phyloP scores from a whole-genome alignment of 1,140 invertebrate species.

The Chymomyza costata region DNA sequence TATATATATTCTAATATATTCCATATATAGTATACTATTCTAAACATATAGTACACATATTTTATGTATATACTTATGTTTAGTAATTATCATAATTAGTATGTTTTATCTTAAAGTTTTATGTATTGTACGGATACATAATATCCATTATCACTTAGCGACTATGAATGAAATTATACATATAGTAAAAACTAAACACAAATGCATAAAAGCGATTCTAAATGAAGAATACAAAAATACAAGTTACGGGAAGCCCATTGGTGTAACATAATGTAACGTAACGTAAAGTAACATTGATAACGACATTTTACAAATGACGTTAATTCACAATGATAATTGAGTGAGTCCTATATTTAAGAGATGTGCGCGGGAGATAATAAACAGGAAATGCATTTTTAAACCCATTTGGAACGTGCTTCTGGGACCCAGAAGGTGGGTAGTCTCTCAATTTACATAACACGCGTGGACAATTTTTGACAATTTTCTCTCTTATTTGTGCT shows the following conservation, averaged over 20 bases:
- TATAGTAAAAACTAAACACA: constrained; percentile 35
- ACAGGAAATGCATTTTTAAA: too few species aligned
- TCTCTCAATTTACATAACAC: too few species aligned
- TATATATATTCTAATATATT: constrained; percentile 9
- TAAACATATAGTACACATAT: too few species aligned
- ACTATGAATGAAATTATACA: constrained; percentile 51
- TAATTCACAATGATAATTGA: constrained; percentile 6
- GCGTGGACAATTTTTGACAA: too few species aligned
- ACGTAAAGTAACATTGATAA: constrained; percentile 54
- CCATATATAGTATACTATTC: constrained; percentile 40
- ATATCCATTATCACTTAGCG: constrained; percentile 59
- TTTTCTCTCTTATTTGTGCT: constrained; percentile 9
- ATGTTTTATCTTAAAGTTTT: constrained; percentile 50
- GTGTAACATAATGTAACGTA: constrained; percentile 36
- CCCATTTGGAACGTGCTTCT: too few species aligned
- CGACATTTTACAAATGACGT: constrained; percentile 67
- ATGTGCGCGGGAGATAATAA: background rate
- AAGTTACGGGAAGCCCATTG: constrained; percentile 52
- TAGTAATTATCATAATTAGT: too few species aligned
- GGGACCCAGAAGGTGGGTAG: too few species aligned
- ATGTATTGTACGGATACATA: constrained; percentile 48
- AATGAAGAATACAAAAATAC: constrained; percentile 22
- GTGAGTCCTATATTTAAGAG: too few species aligned
- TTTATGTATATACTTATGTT: too few species aligned
- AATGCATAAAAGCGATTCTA: constrained; percentile 43